Percentiles rank a stretch among this genome's conserved stretches.
These are phyloP conservation scores for Agrilus biguttatus DNA, from an alignment of 2,888 invertebrate genomes.

Conservation along the genomic window DNA sequence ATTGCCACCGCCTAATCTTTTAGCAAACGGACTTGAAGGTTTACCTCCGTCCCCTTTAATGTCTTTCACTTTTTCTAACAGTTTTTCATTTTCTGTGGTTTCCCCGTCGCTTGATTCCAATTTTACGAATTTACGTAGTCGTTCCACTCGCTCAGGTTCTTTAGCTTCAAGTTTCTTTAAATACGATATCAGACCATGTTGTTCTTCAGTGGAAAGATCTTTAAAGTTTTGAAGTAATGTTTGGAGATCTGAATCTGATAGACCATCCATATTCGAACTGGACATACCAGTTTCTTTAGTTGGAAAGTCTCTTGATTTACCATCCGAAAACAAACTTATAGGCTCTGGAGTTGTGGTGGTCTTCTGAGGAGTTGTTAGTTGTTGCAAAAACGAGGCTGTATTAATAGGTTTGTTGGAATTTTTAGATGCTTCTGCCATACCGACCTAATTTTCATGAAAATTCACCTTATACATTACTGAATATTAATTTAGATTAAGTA, in stretches of 20 bases:
- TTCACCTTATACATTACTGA: neutral
- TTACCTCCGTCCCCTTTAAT: slow-evolving; percentile 8
- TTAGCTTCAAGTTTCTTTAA: slow-evolving; percentile 65
- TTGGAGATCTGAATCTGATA: slow-evolving; percentile 69
- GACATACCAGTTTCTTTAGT: slow-evolving; percentile 7
- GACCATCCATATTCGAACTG: slow-evolving; percentile 43
- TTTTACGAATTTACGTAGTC: slow-evolving; percentile 61
- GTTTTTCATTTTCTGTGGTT: slow-evolving; percentile 4
- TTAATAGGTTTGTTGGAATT: slow-evolving; percentile 35
- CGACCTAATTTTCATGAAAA: slow-evolving; percentile 29
- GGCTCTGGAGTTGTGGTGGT: slow-evolving; percentile 2
- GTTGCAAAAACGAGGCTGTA: slow-evolving; percentile 35
- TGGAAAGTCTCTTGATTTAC: slow-evolving; percentile 7
- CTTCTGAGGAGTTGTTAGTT: slow-evolving; percentile 15
- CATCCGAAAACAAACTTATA: slow-evolving; percentile 4
- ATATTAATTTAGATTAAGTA: neutral
- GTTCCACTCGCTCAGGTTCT: slow-evolving; percentile 64
- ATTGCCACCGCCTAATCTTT: slow-evolving; percentile 30
- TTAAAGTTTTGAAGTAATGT: slow-evolving; percentile 68
- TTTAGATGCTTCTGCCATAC: slow-evolving; percentile 49
- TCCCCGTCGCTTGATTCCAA: slow-evolving; percentile 24
- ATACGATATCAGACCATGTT: slow-evolving; percentile 68
- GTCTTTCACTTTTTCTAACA: slow-evolving; percentile 11
- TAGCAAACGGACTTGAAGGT: slow-evolving; percentile 34
- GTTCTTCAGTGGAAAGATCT: slow-evolving; percentile 66